Conservation (phyloP, 2,113 vertebrate genomes). For the Dinomys branickii region DNA sequence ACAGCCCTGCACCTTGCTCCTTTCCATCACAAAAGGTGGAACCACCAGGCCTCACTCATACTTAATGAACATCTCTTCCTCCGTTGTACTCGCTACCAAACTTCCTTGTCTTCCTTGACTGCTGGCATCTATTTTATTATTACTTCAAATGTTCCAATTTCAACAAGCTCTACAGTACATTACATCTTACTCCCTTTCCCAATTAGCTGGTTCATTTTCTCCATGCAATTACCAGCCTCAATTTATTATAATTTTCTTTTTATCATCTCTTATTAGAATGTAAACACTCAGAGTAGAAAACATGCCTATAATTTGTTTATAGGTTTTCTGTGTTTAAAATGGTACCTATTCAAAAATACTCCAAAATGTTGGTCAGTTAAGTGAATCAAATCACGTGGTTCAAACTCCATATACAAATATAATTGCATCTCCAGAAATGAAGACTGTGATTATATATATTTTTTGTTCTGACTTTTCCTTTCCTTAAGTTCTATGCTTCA, state of each 20-base stretch:
- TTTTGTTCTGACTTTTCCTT: not conserved
- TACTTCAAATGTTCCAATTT: not conserved
- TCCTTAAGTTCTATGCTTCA: not conserved
- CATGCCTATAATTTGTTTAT: not conserved
- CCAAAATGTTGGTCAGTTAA: not conserved
- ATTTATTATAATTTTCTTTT: not conserved
- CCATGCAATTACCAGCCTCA: not conserved
- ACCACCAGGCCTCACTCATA: not conserved
- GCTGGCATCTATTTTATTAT: not conserved
- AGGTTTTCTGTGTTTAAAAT: rapidly evolving
- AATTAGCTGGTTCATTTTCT: not conserved
- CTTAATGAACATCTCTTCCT: not conserved
- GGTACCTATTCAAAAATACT: not conserved
- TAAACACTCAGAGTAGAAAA: not conserved
- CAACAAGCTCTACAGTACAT: not conserved
- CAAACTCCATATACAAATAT: not conserved
- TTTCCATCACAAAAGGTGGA: not conserved
- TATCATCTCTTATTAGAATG: too few species aligned
- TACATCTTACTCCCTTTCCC: not conserved
- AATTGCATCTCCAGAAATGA: not conserved
- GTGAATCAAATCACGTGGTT: not conserved
- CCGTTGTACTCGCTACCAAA: not conserved
- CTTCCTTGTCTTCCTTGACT: not conserved
- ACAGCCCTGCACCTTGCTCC: not conserved
- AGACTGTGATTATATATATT: not conserved